These are phyloP conservation scores for Kryphioiulus occultus DNA, from an alignment of 2,888 invertebrate species.

Conservation along the genomic window DNA sequence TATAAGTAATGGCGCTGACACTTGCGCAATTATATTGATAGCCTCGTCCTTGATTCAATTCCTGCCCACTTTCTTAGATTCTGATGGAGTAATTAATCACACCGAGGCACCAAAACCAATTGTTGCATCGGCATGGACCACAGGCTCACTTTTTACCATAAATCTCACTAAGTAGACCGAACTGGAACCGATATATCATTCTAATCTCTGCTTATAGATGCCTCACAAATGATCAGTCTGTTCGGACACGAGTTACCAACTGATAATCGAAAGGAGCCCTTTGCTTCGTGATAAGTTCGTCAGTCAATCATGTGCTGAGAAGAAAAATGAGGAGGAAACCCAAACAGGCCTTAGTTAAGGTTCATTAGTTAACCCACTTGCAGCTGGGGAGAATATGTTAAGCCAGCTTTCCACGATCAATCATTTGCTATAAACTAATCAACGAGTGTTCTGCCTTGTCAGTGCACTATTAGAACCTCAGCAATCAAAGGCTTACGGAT, in stretches of 20 bases:
- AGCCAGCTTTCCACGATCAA: not conserved
- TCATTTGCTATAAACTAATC: conserved; percentile 5
- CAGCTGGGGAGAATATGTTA: not conserved
- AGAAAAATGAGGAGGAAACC: not conserved
- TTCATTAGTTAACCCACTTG: conserved; percentile 5
- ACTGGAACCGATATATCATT: not conserved
- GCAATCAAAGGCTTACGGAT: not conserved
- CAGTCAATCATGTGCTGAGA: not conserved
- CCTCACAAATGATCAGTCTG: not conserved
- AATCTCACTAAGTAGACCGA: not conserved
- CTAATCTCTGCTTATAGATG: not conserved
- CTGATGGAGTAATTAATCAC: conserved; percentile 5
- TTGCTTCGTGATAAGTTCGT: not conserved
- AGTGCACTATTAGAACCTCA: conserved; percentile 5
- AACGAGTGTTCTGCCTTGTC: not conserved
- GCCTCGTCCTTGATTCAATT: not conserved
- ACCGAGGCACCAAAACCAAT: not conserved
- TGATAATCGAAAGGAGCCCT: not conserved
- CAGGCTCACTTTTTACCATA: not conserved
- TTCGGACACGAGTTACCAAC: not conserved
- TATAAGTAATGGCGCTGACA: not conserved
- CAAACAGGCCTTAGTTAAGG: conserved; percentile 5
- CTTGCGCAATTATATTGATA: not conserved
- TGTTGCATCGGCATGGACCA: not conserved
- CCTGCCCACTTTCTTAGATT: not conserved